Percentiles rank a stretch among this genome's conserved stretches.
Evolutionary conservation across 2,113 vertebrate genomes (phyloP).

Genomic region (Xenopus tropicalis): UCB_Xtro_10.0 CM004446.2:110365001-110365500

Average conservation of each 20-base stretch:
- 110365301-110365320: background rate
- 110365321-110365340: background rate
- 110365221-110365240: constrained; percentile 35
- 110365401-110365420: no score
- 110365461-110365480: no score
- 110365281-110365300: constrained; percentile 8
- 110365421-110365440: no score
- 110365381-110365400: no score
- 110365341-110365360: no score
- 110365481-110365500: no score
- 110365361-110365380: no score
- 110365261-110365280: constrained; percentile 1
- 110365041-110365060: constrained; percentile 27
- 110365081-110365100: background rate
- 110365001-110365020: constrained; percentile 33
- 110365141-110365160: constrained; percentile 15
- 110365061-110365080: constrained; percentile 41
- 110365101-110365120: constrained; percentile 12
- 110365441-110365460: no score
- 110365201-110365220: constrained; percentile 29
- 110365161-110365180: constrained; percentile 24
- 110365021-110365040: constrained; percentile 25
- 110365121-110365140: constrained; percentile 3
- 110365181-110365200: constrained; percentile 35
- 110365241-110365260: constrained; percentile 33